Percentiles rank a stretch among this genome's conserved stretches.
Evolutionary conservation across 2,797 vertebrate genomes (phyloP).

Genomic region (Glossophaga mutica): DNA sequence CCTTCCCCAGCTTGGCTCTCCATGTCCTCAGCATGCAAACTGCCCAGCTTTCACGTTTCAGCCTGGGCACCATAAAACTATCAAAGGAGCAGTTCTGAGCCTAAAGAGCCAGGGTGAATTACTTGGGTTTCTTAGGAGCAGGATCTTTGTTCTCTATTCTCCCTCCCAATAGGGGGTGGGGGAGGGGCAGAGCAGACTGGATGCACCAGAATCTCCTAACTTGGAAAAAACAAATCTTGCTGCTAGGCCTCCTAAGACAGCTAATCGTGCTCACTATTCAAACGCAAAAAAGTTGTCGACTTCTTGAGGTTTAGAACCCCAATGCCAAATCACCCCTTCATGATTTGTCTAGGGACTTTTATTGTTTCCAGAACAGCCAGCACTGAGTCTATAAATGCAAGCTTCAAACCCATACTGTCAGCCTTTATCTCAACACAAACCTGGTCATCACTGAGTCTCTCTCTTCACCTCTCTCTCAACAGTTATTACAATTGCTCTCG

Average conservation of each 20-base stretch:
- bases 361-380: background rate
- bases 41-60: constrained; percentile 56
- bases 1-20: constrained; percentile 23
- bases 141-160: background rate
- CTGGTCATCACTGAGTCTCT: background rate
- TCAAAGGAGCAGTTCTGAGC: background rate
- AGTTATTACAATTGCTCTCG: background rate
- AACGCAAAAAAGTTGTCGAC: background rate
- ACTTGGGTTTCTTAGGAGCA: background rate
- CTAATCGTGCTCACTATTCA: background rate
- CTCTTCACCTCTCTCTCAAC: background rate
- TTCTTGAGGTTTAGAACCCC: background rate
- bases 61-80: background rate
- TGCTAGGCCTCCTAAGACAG: background rate
- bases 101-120: background rate
- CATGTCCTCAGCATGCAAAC: constrained; percentile 31
- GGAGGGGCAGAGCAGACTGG: background rate
- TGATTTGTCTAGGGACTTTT: background rate
- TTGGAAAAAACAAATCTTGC: background rate
- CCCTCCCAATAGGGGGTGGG: background rate
- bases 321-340: background rate
- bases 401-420: background rate
- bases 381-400: background rate
- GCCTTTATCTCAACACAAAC: background rate
- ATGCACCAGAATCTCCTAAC: background rate